Conservation (phyloP, 2,888 invertebrate genomes). For the Dryococelus australis region DNA sequence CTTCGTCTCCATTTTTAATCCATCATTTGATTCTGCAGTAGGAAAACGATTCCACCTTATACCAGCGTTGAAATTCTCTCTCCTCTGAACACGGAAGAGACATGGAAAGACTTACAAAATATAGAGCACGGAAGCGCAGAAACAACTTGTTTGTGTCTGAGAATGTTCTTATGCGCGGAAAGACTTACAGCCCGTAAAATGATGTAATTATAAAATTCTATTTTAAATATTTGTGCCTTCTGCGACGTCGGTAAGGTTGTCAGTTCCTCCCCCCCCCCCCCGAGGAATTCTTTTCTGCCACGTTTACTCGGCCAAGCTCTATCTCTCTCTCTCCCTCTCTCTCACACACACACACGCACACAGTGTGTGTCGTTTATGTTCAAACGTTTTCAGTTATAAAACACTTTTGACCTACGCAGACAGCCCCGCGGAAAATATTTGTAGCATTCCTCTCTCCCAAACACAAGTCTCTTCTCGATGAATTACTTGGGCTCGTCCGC, state of each 20-base stretch:
- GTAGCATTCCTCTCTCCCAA: not conserved
- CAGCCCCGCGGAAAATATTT: not conserved
- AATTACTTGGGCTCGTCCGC: not conserved
- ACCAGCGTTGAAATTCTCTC: not conserved
- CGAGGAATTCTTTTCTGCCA: not conserved
- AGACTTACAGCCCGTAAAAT: not conserved
- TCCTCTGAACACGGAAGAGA: not conserved
- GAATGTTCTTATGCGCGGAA: not conserved
- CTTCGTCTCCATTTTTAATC: too few relatives aligned
- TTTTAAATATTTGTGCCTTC: slow-evolving; percentile 7
- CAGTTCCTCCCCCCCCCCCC: not conserved
- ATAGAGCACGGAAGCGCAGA: not conserved
- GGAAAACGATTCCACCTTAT: too few relatives aligned
- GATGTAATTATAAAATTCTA: not conserved
- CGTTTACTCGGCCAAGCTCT: not conserved
- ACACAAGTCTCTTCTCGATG: not conserved
- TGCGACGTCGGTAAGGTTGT: not conserved
- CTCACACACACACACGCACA: too few relatives aligned
- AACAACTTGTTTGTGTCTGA: slow-evolving; percentile 2
- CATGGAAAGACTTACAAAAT: not conserved
- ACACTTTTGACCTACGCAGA: not conserved
- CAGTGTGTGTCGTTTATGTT: not conserved
- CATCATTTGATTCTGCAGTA: too few relatives aligned
- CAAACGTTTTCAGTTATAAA: not conserved
- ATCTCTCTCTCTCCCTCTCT: not conserved